Evolutionary conservation across 2,113 vertebrate genomes (phyloP).

Genomic region (Penelope pileata): DNA sequence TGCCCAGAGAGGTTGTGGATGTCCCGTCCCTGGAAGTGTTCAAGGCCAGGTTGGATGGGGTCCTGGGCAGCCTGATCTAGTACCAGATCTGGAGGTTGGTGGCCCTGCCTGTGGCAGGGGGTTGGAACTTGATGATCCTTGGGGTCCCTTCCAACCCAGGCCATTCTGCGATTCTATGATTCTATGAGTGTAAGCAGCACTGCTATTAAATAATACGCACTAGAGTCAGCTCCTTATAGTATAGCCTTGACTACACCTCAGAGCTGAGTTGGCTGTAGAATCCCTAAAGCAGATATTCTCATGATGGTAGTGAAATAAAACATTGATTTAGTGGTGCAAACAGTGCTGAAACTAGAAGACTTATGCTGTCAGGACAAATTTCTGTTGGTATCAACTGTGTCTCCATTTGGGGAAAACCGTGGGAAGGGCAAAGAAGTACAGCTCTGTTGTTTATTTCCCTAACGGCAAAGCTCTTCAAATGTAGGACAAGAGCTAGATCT

Average conservation of each 20-base stretch:
- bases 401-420: not conserved
- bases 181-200: not conserved
- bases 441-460: not conserved
- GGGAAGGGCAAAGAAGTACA: not conserved
- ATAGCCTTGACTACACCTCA: not conserved
- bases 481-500: not conserved
- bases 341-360: not conserved
- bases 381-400: not conserved
- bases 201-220: not conserved
- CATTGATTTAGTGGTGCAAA: not conserved
- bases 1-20: too few relatives aligned
- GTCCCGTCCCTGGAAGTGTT: too few relatives aligned
- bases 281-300: not conserved
- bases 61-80: too few relatives aligned
- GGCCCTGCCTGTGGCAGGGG: too few relatives aligned
- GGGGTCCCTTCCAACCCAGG: too few relatives aligned
- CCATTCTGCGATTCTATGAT: too few relatives aligned
- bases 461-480: not conserved
- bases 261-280: not conserved
- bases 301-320: not conserved
- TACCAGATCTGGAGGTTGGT: too few relatives aligned
- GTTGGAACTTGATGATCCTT: too few relatives aligned
- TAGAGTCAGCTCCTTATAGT: not conserved
- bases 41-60: too few relatives aligned
- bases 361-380: not conserved